Evolutionary conservation across 1,140 invertebrate species (phyloP).

Genomic region (Drosophila willistoni): DNA sequence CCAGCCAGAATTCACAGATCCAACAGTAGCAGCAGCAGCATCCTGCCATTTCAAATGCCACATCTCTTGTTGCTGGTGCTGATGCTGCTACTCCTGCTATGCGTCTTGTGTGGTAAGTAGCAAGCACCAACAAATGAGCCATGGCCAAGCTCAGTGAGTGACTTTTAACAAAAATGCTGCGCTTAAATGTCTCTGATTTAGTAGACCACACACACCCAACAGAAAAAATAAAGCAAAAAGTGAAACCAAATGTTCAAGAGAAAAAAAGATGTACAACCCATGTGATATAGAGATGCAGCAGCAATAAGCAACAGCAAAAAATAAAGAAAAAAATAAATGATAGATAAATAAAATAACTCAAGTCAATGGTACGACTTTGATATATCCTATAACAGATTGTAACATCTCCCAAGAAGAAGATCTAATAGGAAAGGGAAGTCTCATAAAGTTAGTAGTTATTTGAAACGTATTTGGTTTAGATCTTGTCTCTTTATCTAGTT

Average conservation of each 20-base stretch:
- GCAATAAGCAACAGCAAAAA: neutral
- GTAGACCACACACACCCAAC: constrained; percentile 40
- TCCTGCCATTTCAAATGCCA: constrained; percentile 23
- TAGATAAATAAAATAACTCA: neutral
- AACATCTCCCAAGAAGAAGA: no score
- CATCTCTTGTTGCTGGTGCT: constrained; percentile 29
- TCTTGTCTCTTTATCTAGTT: no score
- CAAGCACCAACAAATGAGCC: constrained; percentile 56
- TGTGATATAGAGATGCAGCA: constrained; percentile 53
- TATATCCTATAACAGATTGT: neutral
- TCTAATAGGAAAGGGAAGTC: no score
- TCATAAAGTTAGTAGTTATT: no score
- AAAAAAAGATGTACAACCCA: constrained; percentile 54
- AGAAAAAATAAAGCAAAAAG: constrained; percentile 25
- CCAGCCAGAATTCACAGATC: constrained; percentile 16
- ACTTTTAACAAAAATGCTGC: constrained; percentile 75
- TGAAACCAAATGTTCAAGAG: constrained; percentile 3
- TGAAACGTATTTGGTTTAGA: no score
- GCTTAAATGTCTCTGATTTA: constrained; percentile 79
- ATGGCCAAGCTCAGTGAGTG: constrained; percentile 61
- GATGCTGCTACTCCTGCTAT: constrained; percentile 51
- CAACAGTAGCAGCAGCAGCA: constrained; percentile 14
- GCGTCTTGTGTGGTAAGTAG: constrained; percentile 72
- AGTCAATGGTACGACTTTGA: neutral
- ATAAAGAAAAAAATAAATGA: neutral